Evolutionary conservation across 2,797 vertebrate species (phyloP), one percentile per base, ranked within the genome.

Genomic region (Bovichtus diacanthus): DNA sequence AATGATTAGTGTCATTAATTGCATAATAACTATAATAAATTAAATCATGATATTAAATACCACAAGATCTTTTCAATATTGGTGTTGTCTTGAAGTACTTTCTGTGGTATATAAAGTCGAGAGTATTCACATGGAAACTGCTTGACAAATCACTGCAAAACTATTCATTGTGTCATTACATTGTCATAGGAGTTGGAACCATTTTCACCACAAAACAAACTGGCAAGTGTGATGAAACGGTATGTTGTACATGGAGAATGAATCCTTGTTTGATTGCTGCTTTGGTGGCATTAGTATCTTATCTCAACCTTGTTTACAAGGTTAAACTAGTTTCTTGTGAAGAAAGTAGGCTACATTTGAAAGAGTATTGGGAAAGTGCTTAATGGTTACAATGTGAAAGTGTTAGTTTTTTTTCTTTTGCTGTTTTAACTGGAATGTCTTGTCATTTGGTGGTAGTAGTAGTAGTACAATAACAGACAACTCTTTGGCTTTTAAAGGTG

Each of bases 401-500:
- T 15, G 5, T 23, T 31, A 12, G 10, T 49, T 49, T 50, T 63
- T 51, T 49, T 31, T 38, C 1, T 44, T 39, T 61, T 39, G n/a
- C n/a, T n/a, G n/a, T n/a, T n/a, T n/a, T 19, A 60, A 60, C 60
- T 65, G 34, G 38, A 55, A 27, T 49, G 29, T 47, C 55, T 70
- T 23, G 36, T 72, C n/a, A n/a, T n/a, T n/a, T n/a, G n/a, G n/a
- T n/a, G n/a, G n/a, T n/a, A n/a, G n/a, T n/a, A n/a, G n/a, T n/a
- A n/a, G n/a, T n/a, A n/a, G n/a, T n/a, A n/a, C n/a, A n/a, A n/a
- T n/a, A n/a, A n/a, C n/a, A n/a, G n/a, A n/a, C n/a, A n/a, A n/a
- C n/a, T n/a, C n/a, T n/a, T 61, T 70, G 53, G 19, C 15, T 18
- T 68, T 68, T 73, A 7, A 43, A 82, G 36, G n/a, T 31, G 15